These are phyloP conservation scores for Noturus placidus DNA, from an alignment of 2,113 vertebrate species.

Conservation along the genomic window DNA sequence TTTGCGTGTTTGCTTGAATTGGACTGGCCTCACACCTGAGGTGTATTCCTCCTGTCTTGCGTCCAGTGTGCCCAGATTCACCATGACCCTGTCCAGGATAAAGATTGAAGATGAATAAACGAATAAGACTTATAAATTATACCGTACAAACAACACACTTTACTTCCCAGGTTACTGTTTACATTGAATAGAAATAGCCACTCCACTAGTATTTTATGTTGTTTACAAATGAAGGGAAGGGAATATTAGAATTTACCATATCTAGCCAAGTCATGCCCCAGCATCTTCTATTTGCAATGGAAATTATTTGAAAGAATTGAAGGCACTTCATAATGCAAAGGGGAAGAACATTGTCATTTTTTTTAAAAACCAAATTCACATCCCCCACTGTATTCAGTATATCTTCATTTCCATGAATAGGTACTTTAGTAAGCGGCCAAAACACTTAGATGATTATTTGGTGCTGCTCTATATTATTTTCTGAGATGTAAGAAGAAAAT, in stretches of 20 bases:
- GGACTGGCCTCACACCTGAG: not conserved
- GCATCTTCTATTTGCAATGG: constrained; percentile 1
- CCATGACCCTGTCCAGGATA: not conserved
- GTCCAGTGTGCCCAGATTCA: not conserved
- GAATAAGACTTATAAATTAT: not conserved
- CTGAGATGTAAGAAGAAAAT: not conserved
- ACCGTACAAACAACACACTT: not conserved
- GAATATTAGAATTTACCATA: not conserved
- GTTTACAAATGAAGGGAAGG: not conserved
- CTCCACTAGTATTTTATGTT: not conserved
- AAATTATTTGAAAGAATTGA: constrained; percentile 1
- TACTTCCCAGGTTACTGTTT: not conserved
- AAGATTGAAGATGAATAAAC: not conserved
- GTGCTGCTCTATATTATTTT: not conserved
- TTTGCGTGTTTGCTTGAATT: not conserved
- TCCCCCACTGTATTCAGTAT: not conserved
- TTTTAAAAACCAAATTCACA: not conserved
- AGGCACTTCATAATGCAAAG: constrained; percentile 7
- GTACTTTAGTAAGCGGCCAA: not conserved
- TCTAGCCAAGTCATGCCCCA: not conserved
- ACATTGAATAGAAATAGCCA: not conserved
- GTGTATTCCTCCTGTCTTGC: not conserved
- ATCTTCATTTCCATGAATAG: not conserved
- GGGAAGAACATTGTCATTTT: not conserved
- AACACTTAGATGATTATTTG: not conserved